Percentiles rank a stretch among this genome's conserved stretches.
Conservation (phyloP, 1,140 invertebrate genomes). For the Bombus fervidus region DNA sequence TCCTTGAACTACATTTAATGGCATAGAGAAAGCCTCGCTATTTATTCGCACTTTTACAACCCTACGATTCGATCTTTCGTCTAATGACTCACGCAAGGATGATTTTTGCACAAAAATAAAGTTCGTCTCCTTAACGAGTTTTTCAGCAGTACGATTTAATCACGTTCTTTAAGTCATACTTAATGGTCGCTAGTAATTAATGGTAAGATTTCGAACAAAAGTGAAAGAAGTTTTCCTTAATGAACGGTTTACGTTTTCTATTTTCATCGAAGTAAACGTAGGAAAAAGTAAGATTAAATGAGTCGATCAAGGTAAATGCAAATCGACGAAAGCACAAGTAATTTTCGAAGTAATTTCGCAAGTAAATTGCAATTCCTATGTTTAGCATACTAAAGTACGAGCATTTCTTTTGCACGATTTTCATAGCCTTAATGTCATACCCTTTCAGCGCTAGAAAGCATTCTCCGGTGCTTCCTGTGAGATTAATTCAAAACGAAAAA, state of each 20-base stretch:
- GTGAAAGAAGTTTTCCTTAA: not conserved
- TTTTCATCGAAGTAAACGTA: not conserved
- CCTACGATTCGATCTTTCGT: constrained; percentile 25
- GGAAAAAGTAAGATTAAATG: not conserved
- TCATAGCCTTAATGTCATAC: not conserved
- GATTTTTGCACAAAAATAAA: not conserved
- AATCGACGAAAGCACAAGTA: not conserved
- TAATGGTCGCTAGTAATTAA: not conserved
- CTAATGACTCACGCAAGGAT: not conserved
- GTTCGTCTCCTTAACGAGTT: not conserved
- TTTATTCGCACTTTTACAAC: not conserved
- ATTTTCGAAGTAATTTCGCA: not conserved
- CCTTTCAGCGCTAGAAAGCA: not conserved
- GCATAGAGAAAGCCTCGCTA: not conserved
- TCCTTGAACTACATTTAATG: constrained; percentile 47
- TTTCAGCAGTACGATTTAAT: not conserved
- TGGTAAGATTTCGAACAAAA: not conserved
- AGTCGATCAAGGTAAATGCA: not conserved
- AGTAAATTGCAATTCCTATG: not conserved
- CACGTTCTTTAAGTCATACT: not conserved
- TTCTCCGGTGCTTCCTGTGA: not conserved
- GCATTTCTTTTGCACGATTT: not conserved
- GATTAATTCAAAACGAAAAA: not conserved
- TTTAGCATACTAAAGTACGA: not conserved
- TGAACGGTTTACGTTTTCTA: not conserved